phyloP scores from a whole-genome alignment of 2,113 vertebrate species.

The Sula dactylatra region DNA sequence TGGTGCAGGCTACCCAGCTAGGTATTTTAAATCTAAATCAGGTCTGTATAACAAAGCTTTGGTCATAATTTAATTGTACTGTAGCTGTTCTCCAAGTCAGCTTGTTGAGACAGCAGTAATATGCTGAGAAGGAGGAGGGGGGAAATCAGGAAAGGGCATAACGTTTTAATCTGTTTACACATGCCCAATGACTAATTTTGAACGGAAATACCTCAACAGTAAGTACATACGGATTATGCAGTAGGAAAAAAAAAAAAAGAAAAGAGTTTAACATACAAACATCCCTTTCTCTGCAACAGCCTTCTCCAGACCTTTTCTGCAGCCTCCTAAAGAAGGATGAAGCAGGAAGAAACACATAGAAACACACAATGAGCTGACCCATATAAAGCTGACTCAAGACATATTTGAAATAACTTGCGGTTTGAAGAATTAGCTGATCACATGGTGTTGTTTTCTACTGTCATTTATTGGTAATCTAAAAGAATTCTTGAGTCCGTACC shows the following conservation, averaged over 20 bases:
- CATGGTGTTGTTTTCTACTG: background rate
- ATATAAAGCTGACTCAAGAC: background rate
- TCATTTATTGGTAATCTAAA: background rate
- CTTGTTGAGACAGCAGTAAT: background rate
- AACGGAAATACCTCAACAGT: background rate
- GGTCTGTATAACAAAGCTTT: background rate
- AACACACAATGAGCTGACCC: background rate
- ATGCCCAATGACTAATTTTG: background rate
- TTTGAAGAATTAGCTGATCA: background rate
- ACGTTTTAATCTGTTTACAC: background rate
- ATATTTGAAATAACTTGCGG: background rate
- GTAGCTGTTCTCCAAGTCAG: background rate
- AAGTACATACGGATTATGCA: background rate
- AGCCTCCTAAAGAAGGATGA: background rate
- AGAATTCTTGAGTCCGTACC: rapidly evolving
- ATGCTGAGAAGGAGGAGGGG: background rate
- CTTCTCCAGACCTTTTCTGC: background rate
- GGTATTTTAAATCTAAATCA: background rate
- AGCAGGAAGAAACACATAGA: background rate
- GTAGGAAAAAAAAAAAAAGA: background rate
- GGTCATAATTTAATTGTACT: background rate
- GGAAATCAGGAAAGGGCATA: background rate
- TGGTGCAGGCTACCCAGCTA: background rate
- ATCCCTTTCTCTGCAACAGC: background rate
- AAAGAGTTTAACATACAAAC: background rate